Evolutionary conservation across 2,797 vertebrate species (phyloP).

Genomic region (Crypturellus tataupa): DNA sequence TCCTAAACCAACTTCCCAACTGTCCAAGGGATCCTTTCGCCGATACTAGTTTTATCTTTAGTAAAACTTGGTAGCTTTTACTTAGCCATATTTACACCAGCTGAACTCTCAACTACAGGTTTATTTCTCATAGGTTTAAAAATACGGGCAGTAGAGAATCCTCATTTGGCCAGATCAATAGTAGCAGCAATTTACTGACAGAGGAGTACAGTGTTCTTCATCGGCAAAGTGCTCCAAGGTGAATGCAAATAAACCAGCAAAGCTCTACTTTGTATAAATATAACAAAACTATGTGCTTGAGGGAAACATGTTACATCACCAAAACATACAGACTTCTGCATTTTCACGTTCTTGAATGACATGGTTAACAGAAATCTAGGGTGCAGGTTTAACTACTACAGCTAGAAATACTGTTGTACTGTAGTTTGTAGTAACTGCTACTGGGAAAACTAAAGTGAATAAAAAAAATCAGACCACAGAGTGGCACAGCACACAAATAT

Average conservation of each 20-base stretch:
- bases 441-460: neutral
- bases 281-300: neutral
- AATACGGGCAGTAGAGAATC: neutral
- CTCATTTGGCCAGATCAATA: neutral
- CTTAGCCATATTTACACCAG: neutral
- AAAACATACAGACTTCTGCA: neutral
- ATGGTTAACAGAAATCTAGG: neutral
- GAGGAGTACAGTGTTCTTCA: neutral
- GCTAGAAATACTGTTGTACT: neutral
- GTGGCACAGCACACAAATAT: neutral
- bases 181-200: neutral
- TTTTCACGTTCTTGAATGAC: neutral
- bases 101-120: neutral
- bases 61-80: neutral
- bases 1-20: neutral
- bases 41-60: neutral
- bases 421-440: neutral
- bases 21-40: neutral
- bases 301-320: neutral
- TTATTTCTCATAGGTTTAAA: neutral
- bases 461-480: accelerated
- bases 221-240: neutral
- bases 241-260: neutral
- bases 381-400: neutral
- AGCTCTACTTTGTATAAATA: neutral